A percentile compares a stretch with the other conserved stretches of the same genome.
Conservation (phyloP, 2,888 invertebrate species). For the Scrobipalpa atriplicella region DNA sequence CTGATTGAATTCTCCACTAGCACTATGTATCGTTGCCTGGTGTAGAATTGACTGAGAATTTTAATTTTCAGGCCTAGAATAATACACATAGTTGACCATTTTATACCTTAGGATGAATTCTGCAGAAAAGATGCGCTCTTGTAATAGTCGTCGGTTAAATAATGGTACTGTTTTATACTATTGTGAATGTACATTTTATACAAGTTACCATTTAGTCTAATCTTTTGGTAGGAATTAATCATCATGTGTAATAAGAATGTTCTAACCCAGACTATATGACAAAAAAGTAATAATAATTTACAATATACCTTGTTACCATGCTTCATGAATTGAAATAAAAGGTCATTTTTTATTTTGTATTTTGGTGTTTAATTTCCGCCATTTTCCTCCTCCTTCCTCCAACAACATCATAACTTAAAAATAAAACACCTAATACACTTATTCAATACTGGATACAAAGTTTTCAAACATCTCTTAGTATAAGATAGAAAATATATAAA, state of each 20-base stretch:
- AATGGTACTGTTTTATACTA: constrained; percentile 78
- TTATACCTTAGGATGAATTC: constrained; percentile 67
- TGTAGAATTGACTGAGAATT: constrained; percentile 55
- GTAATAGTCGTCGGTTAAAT: constrained; percentile 55
- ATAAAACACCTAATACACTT: neutral
- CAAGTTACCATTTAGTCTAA: constrained; percentile 81
- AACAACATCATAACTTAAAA: neutral
- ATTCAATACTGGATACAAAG: too few species aligned
- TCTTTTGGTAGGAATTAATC: constrained; percentile 70
- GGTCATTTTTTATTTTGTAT: constrained; percentile 82
- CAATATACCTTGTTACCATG: constrained; percentile 81
- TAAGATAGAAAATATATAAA: too few species aligned
- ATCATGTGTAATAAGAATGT: constrained; percentile 73
- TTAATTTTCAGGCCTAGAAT: constrained; percentile 72
- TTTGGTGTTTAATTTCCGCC: constrained; percentile 55
- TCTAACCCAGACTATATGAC: constrained; percentile 73
- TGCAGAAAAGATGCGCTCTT: constrained; percentile 68
- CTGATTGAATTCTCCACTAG: constrained; percentile 15
- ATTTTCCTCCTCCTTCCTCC: constrained; percentile 19
- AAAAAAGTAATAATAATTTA: constrained; percentile 73
- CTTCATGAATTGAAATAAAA: constrained; percentile 81
- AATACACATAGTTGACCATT: constrained; percentile 70
- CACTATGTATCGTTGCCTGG: constrained; percentile 17
- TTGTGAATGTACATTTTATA: constrained; percentile 78
- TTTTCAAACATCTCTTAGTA: too few species aligned